Conservation (phyloP, 2,888 invertebrate genomes). For the Lepidocyrtinus sp. region DNA sequence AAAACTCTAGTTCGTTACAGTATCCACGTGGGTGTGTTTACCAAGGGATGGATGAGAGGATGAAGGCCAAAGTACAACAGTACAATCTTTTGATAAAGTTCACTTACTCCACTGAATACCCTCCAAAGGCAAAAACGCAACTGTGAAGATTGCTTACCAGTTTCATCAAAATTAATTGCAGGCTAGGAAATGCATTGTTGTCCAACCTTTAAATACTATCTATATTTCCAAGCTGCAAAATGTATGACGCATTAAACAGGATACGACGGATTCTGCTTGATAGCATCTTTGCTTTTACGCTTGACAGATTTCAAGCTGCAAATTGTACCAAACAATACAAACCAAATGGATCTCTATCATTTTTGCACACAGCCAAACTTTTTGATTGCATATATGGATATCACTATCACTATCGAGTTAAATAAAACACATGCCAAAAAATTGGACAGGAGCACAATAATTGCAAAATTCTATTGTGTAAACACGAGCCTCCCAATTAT, state of each 20-base stretch:
- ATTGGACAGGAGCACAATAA: not conserved
- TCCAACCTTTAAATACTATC: not conserved
- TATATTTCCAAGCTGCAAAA: not conserved
- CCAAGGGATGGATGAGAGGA: too few species aligned
- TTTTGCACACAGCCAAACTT: not conserved
- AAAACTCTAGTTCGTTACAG: too few species aligned
- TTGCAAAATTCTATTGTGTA: not conserved
- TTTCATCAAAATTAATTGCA: not conserved
- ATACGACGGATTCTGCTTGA: not conserved
- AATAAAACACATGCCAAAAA: not conserved
- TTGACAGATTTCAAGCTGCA: not conserved
- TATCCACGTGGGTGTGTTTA: too few species aligned
- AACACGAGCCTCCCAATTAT: too few species aligned
- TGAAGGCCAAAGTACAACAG: too few species aligned
- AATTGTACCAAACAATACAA: not conserved
- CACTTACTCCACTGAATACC: too few species aligned
- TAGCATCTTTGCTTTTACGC: not conserved
- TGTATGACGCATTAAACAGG: not conserved
- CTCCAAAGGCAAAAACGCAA: not conserved
- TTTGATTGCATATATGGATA: not conserved
- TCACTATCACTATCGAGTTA: too few species aligned
- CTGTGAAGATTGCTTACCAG: not conserved
- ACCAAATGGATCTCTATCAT: not conserved
- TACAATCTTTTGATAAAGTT: too few species aligned
- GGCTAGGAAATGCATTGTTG: too few species aligned